Base-by-base conservation (phyloP, 2,797 vertebrate genomes). In the Pelobates cultripes region DNA sequence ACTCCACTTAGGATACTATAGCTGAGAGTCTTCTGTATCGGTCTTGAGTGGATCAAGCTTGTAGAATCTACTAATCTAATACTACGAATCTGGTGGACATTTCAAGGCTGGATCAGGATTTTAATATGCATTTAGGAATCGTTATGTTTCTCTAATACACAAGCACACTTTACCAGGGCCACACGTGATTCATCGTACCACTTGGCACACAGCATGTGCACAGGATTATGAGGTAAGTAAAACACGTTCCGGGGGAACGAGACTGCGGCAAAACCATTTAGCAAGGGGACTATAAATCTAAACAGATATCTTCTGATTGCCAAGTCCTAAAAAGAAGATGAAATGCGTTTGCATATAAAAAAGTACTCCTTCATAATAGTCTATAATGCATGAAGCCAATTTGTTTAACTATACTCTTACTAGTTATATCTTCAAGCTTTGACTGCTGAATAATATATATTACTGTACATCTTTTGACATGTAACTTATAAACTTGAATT, bases 361-460 rank as follows among this genome's bases (percentile, higher is more conserved):
- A 77, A 73, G 61, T 77, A 74, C 61, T 82, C 41, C 63, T 77
- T 73, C 42, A 60, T 72, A 66, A 53, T 3, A 10, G 63, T 44
- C 40, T 57, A 74, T 17, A 71, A 71, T 43, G n/a, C 42, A 68
- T 8, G 3, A 68, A 64, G 61, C 61, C 61, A 64, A 68, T 51
- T 15, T 57, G 28, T 70, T 71, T 64, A 55, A 28, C 43, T 71
- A 53, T 71, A 40, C 40, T 61, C 40, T 44, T 63, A 74, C 42
- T 45, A 28, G 61, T 43, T 82, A 89, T 91, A 69, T 69, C 89
- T 87, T 90, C 5, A 89, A 89, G 89, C 89, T 90, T 92, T 90
- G 89, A 90, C 86, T 91, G 85, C 87, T 92, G 89, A 86, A 88
- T 87, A 92, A 93, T 93, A 94, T 93, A 94, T 57, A 57, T 57